These are phyloP conservation scores for Eulemur mongoz DNA, from an alignment of 2,797 vertebrate species.

Conservation along the genomic window DNA sequence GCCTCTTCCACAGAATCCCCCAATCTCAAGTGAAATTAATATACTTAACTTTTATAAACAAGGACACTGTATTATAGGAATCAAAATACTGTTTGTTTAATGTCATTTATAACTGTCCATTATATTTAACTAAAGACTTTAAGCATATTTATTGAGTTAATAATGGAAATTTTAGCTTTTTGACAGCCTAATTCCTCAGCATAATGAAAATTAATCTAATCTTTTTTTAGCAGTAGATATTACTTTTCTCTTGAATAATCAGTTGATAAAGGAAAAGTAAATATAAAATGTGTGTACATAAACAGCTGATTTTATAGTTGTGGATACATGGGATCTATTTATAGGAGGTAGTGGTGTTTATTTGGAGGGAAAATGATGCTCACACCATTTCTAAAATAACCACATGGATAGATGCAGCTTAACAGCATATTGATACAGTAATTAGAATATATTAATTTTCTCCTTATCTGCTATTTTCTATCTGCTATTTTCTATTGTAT, in stretches of 20 bases:
- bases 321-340: background rate
- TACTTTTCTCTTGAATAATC: background rate
- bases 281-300: background rate
- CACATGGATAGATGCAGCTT: background rate
- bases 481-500: background rate
- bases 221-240: background rate
- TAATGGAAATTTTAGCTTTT: background rate
- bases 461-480: background rate
- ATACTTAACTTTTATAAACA: constrained; percentile 33
- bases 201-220: background rate
- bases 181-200: background rate
- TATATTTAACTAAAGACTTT: background rate
- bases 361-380: background rate
- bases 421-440: background rate
- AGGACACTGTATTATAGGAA: background rate
- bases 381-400: background rate
- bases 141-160: background rate
- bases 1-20: background rate
- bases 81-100: background rate
- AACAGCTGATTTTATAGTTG: background rate
- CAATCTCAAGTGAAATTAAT: background rate
- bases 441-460: background rate
- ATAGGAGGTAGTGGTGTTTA: background rate
- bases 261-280: background rate
- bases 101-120: background rate